Conservation (phyloP, 2,888 invertebrate species). For the Sphaerophoria taeniata region DNA sequence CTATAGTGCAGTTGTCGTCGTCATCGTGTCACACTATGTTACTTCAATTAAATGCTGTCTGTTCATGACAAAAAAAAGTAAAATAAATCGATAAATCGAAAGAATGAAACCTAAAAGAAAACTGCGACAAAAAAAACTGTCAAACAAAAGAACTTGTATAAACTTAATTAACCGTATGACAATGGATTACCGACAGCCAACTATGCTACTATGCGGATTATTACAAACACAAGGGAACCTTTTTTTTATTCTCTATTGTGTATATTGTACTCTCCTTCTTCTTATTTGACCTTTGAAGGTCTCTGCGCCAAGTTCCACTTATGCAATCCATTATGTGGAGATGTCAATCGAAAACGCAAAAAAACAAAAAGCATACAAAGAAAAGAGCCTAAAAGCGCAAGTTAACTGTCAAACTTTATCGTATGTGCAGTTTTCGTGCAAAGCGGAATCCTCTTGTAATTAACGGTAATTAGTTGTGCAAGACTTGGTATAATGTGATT, state of each 20-base stretch:
- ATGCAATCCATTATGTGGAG: conserved; percentile 18
- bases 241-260: neutral
- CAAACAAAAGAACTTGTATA: conserved; percentile 63
- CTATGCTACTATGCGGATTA: conserved; percentile 28
- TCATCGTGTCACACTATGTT: conserved; percentile 24
- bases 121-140: conserved; percentile 38
- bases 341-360: conserved; percentile 21
- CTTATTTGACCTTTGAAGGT: conserved; percentile 55
- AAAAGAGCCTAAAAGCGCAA: conserved; percentile 37
- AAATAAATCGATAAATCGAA: conserved; percentile 60
- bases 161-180: conserved; percentile 69
- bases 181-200: conserved; percentile 41
- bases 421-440: conserved; percentile 34
- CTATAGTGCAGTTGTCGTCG: neutral
- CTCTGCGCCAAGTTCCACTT: conserved; percentile 33
- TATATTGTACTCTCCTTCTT: neutral
- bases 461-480: conserved; percentile 31
- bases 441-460: conserved; percentile 25
- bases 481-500: conserved; percentile 8
- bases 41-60: conserved; percentile 23
- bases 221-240: neutral
- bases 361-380: too few species aligned
- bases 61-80: neutral
- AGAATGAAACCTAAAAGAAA: conserved; percentile 18
- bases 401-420: conserved; percentile 43